Conservation (phyloP, 2,888 invertebrate genomes). For the Coremacera marginata region DNA sequence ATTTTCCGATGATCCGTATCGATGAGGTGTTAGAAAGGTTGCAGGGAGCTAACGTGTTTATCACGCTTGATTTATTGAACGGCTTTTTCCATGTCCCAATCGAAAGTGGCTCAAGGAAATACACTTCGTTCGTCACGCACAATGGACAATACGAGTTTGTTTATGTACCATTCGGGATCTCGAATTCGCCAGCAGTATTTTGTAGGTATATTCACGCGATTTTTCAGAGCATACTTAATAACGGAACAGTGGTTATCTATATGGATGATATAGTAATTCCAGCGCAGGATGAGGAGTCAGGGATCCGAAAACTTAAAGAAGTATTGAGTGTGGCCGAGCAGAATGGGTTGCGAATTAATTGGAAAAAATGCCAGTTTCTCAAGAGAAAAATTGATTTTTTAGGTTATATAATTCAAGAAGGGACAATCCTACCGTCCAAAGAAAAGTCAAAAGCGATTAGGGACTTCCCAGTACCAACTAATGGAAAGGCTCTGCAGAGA, state of each 20-base stretch:
- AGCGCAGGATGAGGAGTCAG: slow-evolving; percentile 41
- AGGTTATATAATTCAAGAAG: neutral
- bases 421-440: slow-evolving; percentile 33
- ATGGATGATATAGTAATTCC: slow-evolving; percentile 47
- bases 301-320: neutral
- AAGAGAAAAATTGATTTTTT: slow-evolving; percentile 28
- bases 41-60: too few relatives aligned
- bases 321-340: neutral
- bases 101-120: too few relatives aligned
- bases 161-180: too few relatives aligned
- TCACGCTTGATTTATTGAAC: too few relatives aligned
- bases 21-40: too few relatives aligned
- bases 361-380: neutral
- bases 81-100: too few relatives aligned
- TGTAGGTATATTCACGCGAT: too few relatives aligned
- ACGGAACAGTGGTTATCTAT: slow-evolving; percentile 34
- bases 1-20: too few relatives aligned
- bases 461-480: slow-evolving; percentile 17
- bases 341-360: neutral
- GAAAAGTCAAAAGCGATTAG: too few relatives aligned
- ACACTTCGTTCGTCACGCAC: too few relatives aligned
- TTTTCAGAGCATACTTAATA: neutral
- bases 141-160: too few relatives aligned
- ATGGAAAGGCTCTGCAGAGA: neutral
- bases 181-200: too few relatives aligned